Base-by-base conservation (phyloP, 2,797 vertebrate genomes). In the Catharus ustulatus region DNA sequence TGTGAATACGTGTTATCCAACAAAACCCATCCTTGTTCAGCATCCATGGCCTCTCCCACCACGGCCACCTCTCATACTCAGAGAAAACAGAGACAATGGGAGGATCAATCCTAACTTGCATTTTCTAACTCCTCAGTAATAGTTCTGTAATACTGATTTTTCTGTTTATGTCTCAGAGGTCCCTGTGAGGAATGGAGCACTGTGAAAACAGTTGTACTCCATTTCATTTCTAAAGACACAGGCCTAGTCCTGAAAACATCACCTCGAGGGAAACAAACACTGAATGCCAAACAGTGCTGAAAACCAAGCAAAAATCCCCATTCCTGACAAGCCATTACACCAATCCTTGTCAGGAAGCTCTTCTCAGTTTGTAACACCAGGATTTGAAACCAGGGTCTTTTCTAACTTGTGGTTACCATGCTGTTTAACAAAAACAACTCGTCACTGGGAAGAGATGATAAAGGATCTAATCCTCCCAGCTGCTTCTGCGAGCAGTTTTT, bases 341-440 rank as follows among this genome's bases (percentile, higher is more conserved):
- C 67, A 63, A 0, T 32, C 49, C 72, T 78, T 68, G 59, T 32
- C 84, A 79, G 72, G 68, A 76, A 94, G 43, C 36, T 82, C 62
- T 82, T 62, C 84, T 82, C 59, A 58, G 61, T 49, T 94, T 79
- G 46, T 82, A 72, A 94, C 90, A 89, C 68, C 66, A 94, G 95
- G 77, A 94, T 63, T 83, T 57, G 73, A 96, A 93, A 61, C 38
- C 58, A 46, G 83, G 72, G 43, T 80, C 80, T 86, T 84, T 29
- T 46, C 59, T 26, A 81, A 68, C 90, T 69, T 7, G 5, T 11
- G 32, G 36, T 49, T 64, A 74, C 42, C 27, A 26, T 0, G 5
- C 69, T 12, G 32, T 57, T 87, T 63, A 40, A 73, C 27, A 85
- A 66, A 55, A 51, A 1, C 18, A 68, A 11, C 52, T 43, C 26